phyloP scores from a whole-genome alignment of 1,140 invertebrate genomes.

The Pantala flavescens region DNA sequence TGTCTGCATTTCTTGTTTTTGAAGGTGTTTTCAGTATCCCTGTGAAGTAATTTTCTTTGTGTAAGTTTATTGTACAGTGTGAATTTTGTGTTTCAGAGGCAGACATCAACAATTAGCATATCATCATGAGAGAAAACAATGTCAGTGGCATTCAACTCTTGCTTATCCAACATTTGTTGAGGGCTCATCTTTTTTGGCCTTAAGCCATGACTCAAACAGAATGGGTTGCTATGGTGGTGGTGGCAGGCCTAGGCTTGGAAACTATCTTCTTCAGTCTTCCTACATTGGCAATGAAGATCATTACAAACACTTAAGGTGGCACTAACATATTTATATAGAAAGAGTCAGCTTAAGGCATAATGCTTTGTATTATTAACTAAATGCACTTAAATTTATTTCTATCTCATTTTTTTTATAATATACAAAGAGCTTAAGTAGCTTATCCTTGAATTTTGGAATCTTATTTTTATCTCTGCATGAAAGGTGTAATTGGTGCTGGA shows the following conservation, averaged over 20 bases:
- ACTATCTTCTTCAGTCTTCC: neutral
- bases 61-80: neutral
- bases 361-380: no score
- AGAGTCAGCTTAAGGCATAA: no score
- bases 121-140: neutral
- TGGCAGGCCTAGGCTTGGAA: neutral
- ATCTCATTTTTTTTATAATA: no score
- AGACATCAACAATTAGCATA: neutral
- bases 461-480: no score
- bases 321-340: neutral
- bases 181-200: neutral
- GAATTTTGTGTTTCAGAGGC: neutral
- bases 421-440: no score
- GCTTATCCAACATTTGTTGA: neutral
- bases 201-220: slow-evolving; percentile 9
- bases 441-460: no score
- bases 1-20: neutral
- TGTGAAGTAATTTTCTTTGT: neutral
- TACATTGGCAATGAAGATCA: neutral
- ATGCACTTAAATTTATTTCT: no score
- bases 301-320: neutral
- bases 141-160: neutral
- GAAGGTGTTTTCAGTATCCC: neutral
- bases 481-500: no score
- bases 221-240: neutral